A percentile compares a stretch with the other conserved stretches of the same genome.
Evolutionary conservation across 2,797 vertebrate genomes (phyloP).

Genomic region (Simalia tracyae): DNA sequence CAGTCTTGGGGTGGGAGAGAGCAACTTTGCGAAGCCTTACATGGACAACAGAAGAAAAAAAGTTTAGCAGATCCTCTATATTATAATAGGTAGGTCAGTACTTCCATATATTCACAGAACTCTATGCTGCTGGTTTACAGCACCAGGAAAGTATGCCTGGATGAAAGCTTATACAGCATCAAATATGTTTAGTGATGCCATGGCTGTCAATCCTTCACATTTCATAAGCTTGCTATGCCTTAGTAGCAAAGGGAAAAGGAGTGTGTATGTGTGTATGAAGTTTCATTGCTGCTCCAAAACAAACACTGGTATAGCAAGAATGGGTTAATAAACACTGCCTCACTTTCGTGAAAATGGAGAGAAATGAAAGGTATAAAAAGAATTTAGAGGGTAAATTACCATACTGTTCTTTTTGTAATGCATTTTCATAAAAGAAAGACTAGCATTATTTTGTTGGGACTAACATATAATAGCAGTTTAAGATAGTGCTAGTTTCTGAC

Average conservation of each 20-base stretch:
- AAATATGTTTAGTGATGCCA: conserved; percentile 37
- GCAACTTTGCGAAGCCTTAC: conserved; percentile 3
- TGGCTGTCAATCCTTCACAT: conserved; percentile 6
- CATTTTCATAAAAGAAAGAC: not conserved
- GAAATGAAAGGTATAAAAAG: not conserved
- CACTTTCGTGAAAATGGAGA: not conserved
- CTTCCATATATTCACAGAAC: conserved; percentile 13
- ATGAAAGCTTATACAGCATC: conserved; percentile 55
- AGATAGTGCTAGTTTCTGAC: not conserved
- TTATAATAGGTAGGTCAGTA: conserved; percentile 21
- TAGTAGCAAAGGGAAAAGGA: not conserved
- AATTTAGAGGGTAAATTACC: not conserved
- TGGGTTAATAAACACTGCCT: not conserved
- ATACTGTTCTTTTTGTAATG: not conserved
- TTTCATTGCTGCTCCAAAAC: conserved; percentile 3
- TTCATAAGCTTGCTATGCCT: conserved; percentile 18
- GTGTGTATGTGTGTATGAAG: not conserved
- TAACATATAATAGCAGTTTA: not conserved
- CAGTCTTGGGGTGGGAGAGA: not conserved
- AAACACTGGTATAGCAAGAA: not conserved
- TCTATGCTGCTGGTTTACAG: conserved; percentile 45
- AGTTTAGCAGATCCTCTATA: not conserved
- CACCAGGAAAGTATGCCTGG: conserved; percentile 57
- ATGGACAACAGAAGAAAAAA: not conserved
- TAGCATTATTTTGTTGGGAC: not conserved